Conservation (phyloP, 1,140 invertebrate species). For the Leptinotarsa lineolata region DNA sequence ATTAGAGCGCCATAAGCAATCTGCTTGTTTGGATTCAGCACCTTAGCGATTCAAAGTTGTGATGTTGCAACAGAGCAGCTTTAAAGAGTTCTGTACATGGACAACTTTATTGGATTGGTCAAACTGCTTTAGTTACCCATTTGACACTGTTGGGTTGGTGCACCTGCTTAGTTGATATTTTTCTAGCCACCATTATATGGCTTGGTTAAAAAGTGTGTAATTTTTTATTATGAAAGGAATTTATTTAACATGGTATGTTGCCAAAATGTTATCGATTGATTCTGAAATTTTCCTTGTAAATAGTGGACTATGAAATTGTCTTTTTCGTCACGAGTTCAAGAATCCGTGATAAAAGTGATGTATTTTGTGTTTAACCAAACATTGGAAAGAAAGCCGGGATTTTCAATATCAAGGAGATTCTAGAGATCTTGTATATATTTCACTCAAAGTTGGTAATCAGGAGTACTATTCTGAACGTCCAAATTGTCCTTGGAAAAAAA, state of each 20-base stretch:
- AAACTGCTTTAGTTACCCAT: no score
- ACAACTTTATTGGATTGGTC: no score
- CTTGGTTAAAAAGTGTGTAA: conserved; percentile 35
- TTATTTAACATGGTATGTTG: conserved; percentile 6
- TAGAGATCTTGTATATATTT: neutral
- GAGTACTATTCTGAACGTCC: conserved; percentile 7
- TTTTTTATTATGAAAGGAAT: conserved; percentile 11
- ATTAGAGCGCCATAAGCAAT: no score
- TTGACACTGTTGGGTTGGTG: neutral
- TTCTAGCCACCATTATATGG: conserved; percentile 44
- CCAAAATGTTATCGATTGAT: neutral
- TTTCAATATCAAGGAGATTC: conserved; percentile 27
- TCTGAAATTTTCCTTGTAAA: neutral
- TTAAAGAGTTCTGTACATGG: no score
- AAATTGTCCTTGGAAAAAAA: neutral
- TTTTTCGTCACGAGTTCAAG: neutral
- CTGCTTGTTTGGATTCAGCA: no score
- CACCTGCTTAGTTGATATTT: conserved; percentile 11
- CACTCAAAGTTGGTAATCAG: neutral
- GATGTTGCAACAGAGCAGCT: no score
- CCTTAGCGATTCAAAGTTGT: no score
- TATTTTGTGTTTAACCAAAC: conserved; percentile 39
- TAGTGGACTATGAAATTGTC: neutral
- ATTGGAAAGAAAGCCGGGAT: conserved; percentile 40
- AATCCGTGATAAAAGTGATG: conserved; percentile 18